Percentiles rank a stretch among this genome's conserved stretches.
These are phyloP conservation scores for Samia ricini DNA, from an alignment of 1,140 invertebrate species.

Conservation along the genomic window DNA sequence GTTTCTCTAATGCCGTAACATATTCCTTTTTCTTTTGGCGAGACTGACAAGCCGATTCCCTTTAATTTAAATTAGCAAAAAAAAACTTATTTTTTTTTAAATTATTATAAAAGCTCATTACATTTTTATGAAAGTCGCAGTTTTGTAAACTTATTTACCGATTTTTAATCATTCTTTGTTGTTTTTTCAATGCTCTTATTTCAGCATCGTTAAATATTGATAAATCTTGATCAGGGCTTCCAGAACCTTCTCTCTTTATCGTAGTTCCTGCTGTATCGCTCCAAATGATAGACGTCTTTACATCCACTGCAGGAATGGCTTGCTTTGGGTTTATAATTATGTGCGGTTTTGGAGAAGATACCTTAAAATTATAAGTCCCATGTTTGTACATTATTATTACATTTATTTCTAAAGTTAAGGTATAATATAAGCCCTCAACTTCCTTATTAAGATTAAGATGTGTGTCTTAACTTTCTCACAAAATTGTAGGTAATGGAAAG, in stretches of 20 bases:
- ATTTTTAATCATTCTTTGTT: conserved; percentile 95
- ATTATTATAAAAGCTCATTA: conserved; percentile 4
- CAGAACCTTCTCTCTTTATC: conserved; percentile 14
- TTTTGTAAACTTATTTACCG: conserved; percentile 43
- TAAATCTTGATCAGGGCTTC: conserved; percentile 28
- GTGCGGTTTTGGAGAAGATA: conserved; percentile 33
- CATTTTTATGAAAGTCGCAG: background rate
- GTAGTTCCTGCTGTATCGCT: background rate
- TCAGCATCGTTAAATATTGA: conserved; percentile 54
- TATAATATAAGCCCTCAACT: no score
- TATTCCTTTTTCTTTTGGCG: conserved; percentile 96
- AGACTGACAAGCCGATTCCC: conserved; percentile 92
- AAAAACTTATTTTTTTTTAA: background rate
- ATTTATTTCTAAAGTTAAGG: no score
- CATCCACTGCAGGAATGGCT: background rate
- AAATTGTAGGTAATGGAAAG: no score
- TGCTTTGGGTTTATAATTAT: conserved; percentile 40
- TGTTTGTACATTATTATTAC: no score
- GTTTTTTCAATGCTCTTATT: conserved; percentile 82
- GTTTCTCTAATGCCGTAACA: conserved; percentile 86
- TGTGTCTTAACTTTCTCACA: no score
- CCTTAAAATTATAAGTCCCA: conserved; percentile 19
- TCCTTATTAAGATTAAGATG: no score
- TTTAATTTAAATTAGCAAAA: background rate
- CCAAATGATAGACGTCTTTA: background rate